Conservation (phyloP, 2,797 vertebrate species). For the Cephalopachus bancanus region DNA sequence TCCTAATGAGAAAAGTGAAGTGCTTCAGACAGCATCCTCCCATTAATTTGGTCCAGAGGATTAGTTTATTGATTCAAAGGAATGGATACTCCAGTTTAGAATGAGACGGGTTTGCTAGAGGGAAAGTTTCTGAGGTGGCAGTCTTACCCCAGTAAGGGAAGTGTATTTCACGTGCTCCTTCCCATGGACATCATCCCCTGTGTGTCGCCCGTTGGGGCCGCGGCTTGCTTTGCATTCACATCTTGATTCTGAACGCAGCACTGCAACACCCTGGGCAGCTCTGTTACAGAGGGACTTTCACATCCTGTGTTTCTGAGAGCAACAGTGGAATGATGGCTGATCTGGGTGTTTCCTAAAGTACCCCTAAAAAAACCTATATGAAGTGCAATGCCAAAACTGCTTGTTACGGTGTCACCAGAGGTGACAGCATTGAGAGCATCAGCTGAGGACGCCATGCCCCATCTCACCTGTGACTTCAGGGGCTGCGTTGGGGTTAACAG, state of each 20-base stretch:
- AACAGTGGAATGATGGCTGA: not conserved
- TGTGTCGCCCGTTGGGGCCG: accelerated
- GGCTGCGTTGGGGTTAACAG: not conserved
- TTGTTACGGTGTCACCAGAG: not conserved
- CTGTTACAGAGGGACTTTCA: not conserved
- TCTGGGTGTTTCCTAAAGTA: not conserved
- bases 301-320: not conserved
- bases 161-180: not conserved
- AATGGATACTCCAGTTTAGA: not conserved
- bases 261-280: not conserved
- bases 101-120: not conserved
- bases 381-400: not conserved
- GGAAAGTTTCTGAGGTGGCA: not conserved
- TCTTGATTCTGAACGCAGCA: not conserved
- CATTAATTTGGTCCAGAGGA: not conserved
- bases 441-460: not conserved
- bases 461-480: not conserved
- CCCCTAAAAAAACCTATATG: not conserved
- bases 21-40: conserved; percentile 11
- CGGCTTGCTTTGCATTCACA: not conserved
- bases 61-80: conserved; percentile 10
- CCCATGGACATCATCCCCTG: accelerated
- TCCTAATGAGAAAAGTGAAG: conserved; percentile 31
- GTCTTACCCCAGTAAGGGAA: not conserved
- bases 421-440: conserved; percentile 10